Conservation (phyloP, 2,797 vertebrate species). For the Stomatorhinus walkeri region DNA sequence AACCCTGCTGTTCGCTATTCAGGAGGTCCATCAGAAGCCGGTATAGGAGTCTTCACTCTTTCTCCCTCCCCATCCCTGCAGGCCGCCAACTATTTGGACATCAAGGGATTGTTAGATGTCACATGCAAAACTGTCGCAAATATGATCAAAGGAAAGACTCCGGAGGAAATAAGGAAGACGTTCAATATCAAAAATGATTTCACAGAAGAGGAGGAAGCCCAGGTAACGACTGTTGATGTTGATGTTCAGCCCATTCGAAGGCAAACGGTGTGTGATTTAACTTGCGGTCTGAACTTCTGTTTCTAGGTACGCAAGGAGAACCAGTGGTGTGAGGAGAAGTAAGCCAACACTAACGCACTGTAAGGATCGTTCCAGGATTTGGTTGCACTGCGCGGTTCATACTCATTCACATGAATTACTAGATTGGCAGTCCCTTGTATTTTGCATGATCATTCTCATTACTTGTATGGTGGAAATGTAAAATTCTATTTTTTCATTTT, state of each 20-base stretch:
- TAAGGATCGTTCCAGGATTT: conserved; percentile 78
- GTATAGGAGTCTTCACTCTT: neutral
- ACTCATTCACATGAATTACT: conserved; percentile 87
- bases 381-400: conserved; percentile 99
- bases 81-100: conserved; percentile 99
- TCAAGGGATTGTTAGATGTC: conserved; percentile 90
- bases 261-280: neutral
- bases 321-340: conserved; percentile 99
- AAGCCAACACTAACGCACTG: conserved; percentile 71
- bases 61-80: conserved; percentile 39
- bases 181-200: conserved; percentile 99
- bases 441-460: conserved; percentile 72
- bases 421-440: conserved; percentile 63
- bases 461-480: conserved; percentile 71
- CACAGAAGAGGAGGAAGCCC: conserved; percentile 98
- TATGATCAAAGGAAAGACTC: conserved; percentile 98
- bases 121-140: conserved; percentile 94
- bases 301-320: conserved; percentile 95
- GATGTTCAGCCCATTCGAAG: neutral
- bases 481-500: conserved; percentile 50
- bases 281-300: conserved; percentile 2
- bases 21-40: neutral
- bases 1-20: conserved; percentile 26
- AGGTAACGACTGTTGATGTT: conserved; percentile 62
- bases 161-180: conserved; percentile 98